phyloP scores from a whole-genome alignment of 1,140 invertebrate species.

The Sminthurinus signatus region DNA sequence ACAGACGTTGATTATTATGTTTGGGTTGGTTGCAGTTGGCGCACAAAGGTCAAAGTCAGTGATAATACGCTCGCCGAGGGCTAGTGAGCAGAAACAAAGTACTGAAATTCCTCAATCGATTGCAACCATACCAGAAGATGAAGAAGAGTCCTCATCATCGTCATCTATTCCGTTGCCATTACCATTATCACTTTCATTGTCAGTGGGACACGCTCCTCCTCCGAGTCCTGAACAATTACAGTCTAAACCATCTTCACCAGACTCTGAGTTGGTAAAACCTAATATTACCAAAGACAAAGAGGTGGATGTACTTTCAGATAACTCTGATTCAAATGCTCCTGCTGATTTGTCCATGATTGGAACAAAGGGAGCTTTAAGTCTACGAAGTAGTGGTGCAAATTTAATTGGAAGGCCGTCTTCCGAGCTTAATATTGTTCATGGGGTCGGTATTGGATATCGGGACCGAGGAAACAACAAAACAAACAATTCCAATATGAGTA shows the following conservation, averaged over 20 bases:
- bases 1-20: conserved; percentile 14
- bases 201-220: not conserved
- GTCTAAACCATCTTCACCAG: not conserved
- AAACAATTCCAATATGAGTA: too few species aligned
- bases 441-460: not conserved
- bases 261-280: not conserved
- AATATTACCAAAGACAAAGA: not conserved
- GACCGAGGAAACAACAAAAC: too few species aligned
- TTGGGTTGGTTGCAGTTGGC: conserved; percentile 39
- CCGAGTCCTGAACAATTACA: too few species aligned
- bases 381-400: not conserved
- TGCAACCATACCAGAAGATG: conserved; percentile 15
- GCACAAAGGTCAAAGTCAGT: conserved; percentile 15
- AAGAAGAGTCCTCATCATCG: conserved; percentile 13
- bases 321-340: conserved; percentile 6
- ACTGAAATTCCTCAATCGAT: not conserved
- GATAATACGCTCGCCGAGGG: conserved; percentile 15
- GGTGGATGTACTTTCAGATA: not conserved
- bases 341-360: conserved; percentile 8
- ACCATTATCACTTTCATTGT: conserved; percentile 13
- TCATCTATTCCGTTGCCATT: conserved; percentile 17
- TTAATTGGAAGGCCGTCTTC: not conserved
- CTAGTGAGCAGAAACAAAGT: conserved; percentile 3
- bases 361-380: not conserved
- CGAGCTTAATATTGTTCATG: not conserved